phyloP scores from a whole-genome alignment of 2,113 vertebrate genomes.

The Capricornis sumatraensis region DNA sequence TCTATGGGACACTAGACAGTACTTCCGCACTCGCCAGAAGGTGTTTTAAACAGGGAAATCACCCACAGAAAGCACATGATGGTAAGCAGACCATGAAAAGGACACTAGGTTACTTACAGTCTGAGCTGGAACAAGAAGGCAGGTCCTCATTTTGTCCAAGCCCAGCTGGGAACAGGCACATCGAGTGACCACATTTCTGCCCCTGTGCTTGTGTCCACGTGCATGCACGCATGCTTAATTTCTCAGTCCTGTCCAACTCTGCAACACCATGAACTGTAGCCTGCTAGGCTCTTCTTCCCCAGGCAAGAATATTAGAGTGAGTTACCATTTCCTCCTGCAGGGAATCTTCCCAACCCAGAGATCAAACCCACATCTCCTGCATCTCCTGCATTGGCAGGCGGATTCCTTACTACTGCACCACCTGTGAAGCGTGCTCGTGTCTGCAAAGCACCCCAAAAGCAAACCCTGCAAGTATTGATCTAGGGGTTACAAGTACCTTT shows the following conservation, averaged over 20 bases:
- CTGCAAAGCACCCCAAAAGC: neutral
- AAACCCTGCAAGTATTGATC: neutral
- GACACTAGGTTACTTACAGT: neutral
- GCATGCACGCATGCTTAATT: accelerated
- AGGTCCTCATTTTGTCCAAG: accelerated
- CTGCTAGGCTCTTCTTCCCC: neutral
- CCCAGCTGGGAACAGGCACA: accelerated
- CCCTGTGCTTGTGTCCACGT: accelerated
- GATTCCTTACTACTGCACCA: neutral
- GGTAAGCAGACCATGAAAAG: neutral
- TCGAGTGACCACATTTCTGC: accelerated
- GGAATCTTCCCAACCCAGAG: neutral
- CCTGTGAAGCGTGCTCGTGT: accelerated
- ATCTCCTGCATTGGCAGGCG: neutral
- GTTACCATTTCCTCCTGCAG: neutral
- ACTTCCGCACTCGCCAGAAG: accelerated
- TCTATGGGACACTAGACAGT: neutral
- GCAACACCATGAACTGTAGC: neutral
- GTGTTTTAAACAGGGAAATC: neutral
- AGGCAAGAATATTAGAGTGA: neutral
- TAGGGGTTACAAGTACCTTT: neutral
- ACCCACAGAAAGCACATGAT: neutral
- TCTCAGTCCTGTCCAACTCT: neutral
- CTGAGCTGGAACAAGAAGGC: neutral
- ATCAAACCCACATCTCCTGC: neutral